phyloP scores from a whole-genome alignment of 2,113 vertebrate species.

The Phaethon lepturus region DNA sequence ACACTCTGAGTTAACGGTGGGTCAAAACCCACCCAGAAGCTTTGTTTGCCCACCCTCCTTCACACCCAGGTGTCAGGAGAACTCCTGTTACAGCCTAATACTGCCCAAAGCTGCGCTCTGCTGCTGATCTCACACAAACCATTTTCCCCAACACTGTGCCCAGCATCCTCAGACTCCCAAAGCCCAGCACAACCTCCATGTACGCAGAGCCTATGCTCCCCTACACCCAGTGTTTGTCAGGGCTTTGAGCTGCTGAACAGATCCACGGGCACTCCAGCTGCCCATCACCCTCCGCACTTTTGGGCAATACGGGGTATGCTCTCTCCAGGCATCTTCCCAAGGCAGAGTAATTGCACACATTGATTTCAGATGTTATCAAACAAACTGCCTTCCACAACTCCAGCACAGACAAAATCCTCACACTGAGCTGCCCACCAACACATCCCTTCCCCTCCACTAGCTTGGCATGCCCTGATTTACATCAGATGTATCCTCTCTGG shows the following conservation, averaged over 20 bases:
- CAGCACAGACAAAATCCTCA: neutral
- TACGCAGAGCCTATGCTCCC: neutral
- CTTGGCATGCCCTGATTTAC: neutral
- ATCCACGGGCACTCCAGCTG: neutral
- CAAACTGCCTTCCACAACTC: neutral
- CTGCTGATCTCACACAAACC: neutral
- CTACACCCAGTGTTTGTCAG: neutral
- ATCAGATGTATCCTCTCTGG: neutral
- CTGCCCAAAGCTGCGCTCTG: neutral
- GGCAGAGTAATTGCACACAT: neutral
- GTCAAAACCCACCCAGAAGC: neutral
- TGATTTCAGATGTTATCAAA: neutral
- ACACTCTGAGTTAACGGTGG: neutral
- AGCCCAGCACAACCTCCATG: rapidly evolving
- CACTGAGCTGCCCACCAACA: neutral
- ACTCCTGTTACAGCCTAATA: neutral
- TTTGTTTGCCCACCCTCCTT: neutral
- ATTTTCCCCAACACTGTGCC: neutral
- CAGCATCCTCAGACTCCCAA: neutral
- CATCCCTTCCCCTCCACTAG: neutral
- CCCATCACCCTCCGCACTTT: neutral
- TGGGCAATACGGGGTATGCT: neutral
- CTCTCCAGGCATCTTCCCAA: neutral
- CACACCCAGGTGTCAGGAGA: neutral
- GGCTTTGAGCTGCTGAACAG: neutral